Conservation (phyloP, 2,113 vertebrate species). For the Malaclemys terrapin region DNA sequence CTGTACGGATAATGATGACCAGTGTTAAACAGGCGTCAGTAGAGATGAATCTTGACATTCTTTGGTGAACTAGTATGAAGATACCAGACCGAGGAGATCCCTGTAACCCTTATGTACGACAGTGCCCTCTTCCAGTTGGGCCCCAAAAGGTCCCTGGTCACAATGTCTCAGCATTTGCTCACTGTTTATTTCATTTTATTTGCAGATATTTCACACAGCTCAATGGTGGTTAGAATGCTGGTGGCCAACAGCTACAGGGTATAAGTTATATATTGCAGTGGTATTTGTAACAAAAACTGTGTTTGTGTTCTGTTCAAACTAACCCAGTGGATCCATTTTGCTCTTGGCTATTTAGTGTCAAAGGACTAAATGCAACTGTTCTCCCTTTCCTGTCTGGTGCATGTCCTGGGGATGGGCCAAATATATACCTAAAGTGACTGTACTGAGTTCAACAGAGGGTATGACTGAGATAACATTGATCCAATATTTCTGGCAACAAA, state of each 20-base stretch:
- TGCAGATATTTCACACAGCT: background rate
- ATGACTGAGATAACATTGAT: background rate
- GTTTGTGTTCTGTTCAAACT: background rate
- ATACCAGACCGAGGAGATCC: background rate
- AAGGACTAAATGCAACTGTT: background rate
- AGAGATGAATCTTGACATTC: background rate
- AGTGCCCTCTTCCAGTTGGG: background rate
- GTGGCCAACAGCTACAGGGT: background rate
- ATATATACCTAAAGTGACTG: background rate
- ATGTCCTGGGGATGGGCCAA: background rate
- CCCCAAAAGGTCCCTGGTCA: background rate
- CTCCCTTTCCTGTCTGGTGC: background rate
- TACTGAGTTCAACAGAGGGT: background rate
- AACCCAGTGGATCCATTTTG: background rate
- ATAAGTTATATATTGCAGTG: rapidly evolving
- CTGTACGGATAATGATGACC: background rate
- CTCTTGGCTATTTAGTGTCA: background rate
- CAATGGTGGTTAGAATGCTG: background rate
- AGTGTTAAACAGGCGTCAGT: background rate
- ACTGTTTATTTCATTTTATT: background rate
- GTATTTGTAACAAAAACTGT: background rate
- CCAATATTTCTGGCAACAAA: background rate
- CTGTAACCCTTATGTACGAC: background rate
- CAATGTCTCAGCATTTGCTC: background rate
- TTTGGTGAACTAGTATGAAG: background rate